phyloP scores from a whole-genome alignment of 2,888 invertebrate genomes.

The Muscina levida region DNA sequence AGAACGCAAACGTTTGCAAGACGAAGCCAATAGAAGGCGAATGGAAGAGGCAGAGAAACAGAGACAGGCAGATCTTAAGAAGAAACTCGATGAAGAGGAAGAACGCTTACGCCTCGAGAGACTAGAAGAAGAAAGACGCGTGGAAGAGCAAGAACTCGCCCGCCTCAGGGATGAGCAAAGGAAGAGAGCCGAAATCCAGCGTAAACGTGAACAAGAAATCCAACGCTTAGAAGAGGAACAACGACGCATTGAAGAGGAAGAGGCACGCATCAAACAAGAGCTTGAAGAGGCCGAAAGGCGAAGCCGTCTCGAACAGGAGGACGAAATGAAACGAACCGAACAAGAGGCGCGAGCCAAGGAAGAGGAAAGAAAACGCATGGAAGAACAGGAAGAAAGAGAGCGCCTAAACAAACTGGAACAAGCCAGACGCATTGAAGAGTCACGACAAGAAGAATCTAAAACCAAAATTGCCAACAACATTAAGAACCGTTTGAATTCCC shows the following conservation, averaged over 20 bases:
- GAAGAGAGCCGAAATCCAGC: conserved; percentile 71
- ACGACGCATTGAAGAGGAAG: conserved; percentile 73
- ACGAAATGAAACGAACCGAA: conserved; percentile 70
- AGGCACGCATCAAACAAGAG: conserved; percentile 73
- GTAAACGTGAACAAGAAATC: conserved; percentile 75
- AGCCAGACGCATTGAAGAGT: conserved; percentile 70
- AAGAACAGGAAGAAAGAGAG: conserved; percentile 69
- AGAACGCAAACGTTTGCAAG: conserved; percentile 72
- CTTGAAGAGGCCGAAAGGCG: conserved; percentile 71
- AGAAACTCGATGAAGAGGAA: conserved; percentile 75
- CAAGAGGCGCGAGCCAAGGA: conserved; percentile 71
- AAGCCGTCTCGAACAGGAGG: conserved; percentile 70
- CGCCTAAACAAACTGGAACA: conserved; percentile 67
- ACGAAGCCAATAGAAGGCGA: conserved; percentile 71
- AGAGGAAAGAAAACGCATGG: conserved; percentile 69
- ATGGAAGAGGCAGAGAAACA: conserved; percentile 72
- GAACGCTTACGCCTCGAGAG: conserved; percentile 71
- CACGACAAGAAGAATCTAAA: conserved; percentile 65
- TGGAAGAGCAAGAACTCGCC: conserved; percentile 73
- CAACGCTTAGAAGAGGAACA: conserved; percentile 71
- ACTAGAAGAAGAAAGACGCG: conserved; percentile 71
- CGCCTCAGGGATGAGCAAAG: conserved; percentile 74
- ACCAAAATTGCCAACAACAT: conserved; percentile 72
- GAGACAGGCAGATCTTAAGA: conserved; percentile 73
- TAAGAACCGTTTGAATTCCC: conserved; percentile 72